Evolutionary conservation across 2,888 invertebrate species (phyloP).

Genomic region (Arge pagana): DNA sequence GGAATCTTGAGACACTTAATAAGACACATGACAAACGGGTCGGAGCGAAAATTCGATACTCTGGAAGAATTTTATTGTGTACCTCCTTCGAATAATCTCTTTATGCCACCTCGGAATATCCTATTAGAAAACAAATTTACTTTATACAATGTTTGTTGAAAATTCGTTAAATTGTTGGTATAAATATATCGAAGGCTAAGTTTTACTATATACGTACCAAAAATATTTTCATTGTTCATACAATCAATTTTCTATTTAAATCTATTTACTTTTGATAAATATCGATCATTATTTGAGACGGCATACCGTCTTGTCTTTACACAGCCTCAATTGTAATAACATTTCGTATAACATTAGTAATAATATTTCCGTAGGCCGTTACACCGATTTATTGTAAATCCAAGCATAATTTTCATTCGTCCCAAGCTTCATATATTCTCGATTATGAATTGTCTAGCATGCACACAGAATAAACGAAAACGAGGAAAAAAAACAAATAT

Average conservation of each 20-base stretch:
- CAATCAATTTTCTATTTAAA: constrained; percentile 10
- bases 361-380: too few species aligned
- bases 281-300: constrained; percentile 11
- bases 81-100: neutral
- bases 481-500: constrained; percentile 26
- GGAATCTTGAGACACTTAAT: too few species aligned
- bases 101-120: constrained; percentile 4
- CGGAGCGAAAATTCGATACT: too few species aligned
- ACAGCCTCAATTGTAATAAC: neutral
- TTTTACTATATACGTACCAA: constrained; percentile 40
- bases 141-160: constrained; percentile 43
- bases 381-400: constrained; percentile 7
- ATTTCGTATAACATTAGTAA: too few species aligned
- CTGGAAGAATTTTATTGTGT: constrained; percentile 3
- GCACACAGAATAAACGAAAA: constrained; percentile 11
- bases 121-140: constrained; percentile 28
- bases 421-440: constrained; percentile 7
- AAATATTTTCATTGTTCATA: constrained; percentile 26
- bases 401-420: constrained; percentile 7
- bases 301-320: constrained; percentile 11
- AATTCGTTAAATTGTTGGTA: constrained; percentile 47
- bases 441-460: constrained; percentile 8
- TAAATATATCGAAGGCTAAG: constrained; percentile 45
- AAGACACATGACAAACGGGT: too few species aligned
- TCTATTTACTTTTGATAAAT: neutral